Evolutionary conservation across 2,113 vertebrate genomes (phyloP).

Genomic region (Silurus meridionalis): DNA sequence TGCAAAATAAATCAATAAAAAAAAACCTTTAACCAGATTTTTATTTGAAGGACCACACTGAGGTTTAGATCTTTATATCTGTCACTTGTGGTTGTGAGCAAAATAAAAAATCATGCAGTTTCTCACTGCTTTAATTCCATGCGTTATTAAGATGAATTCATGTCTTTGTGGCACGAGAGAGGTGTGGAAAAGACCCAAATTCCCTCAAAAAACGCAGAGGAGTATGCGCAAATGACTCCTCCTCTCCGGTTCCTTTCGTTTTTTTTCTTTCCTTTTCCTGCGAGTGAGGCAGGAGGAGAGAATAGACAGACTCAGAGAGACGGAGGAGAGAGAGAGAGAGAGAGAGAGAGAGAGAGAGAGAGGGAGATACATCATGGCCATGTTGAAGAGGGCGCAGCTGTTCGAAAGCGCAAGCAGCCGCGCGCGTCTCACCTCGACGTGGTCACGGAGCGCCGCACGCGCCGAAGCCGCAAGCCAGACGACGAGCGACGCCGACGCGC

Average conservation of each 20-base stretch:
- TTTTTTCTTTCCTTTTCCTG: neutral
- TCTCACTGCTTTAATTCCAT: too few relatives aligned
- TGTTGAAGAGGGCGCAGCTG: slow-evolving; percentile 60
- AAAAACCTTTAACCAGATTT: neutral
- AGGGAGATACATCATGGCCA: slow-evolving; percentile 69
- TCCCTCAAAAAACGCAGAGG: too few relatives aligned
- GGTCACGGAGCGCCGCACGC: slow-evolving; percentile 63
- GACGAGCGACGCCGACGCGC: slow-evolving; percentile 26
- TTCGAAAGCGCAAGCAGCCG: slow-evolving; percentile 54
- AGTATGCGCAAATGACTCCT: neutral
- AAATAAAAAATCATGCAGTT: too few relatives aligned
- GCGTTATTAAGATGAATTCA: too few relatives aligned
- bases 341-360: slow-evolving; percentile 54
- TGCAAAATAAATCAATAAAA: neutral
- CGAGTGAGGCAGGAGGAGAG: neutral
- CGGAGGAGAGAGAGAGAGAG: slow-evolving; percentile 40
- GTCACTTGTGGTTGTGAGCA: neutral
- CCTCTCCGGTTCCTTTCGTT: slow-evolving; percentile 7
- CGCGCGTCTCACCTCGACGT: slow-evolving; percentile 46
- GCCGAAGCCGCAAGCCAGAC: slow-evolving; percentile 60
- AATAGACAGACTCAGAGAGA: neutral
- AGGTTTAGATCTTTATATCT: neutral
- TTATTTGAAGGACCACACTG: neutral
- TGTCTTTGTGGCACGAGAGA: neutral
- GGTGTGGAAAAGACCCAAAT: neutral